These are phyloP conservation scores for Fistularia commersonii DNA, from an alignment of 2,797 vertebrate genomes.

Conservation along the genomic window DNA sequence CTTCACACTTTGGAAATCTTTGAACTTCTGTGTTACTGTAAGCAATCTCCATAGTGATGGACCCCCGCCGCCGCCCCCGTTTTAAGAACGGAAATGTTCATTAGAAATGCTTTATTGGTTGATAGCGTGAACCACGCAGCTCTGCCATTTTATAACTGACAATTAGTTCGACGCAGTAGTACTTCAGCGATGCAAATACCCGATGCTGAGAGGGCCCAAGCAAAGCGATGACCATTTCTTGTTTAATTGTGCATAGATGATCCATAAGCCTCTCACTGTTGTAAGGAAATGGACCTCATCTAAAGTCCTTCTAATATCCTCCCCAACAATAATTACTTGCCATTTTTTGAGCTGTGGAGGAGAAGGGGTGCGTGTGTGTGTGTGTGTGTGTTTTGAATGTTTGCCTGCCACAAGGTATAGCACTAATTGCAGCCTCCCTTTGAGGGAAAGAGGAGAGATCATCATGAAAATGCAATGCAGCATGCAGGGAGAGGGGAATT, in stretches of 20 bases:
- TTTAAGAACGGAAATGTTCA: too few relatives aligned
- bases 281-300: conserved; percentile 43
- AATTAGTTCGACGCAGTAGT: too few relatives aligned
- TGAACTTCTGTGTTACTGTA: too few relatives aligned
- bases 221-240: conserved; percentile 37
- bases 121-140: too few relatives aligned
- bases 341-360: conserved; percentile 33
- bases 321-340: conserved; percentile 47
- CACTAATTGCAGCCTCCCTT: conserved; percentile 46
- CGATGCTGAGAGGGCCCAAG: conserved; percentile 3
- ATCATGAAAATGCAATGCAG: conserved; percentile 34
- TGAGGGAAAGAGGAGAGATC: conserved; percentile 24
- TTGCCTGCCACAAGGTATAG: conserved; percentile 35
- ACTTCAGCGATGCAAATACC: background rate
- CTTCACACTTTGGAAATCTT: too few relatives aligned
- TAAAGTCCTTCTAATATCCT: conserved; percentile 46
- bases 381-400: conserved; percentile 5
- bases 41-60: too few relatives aligned
- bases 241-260: conserved; percentile 63
- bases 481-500: conserved; percentile 45
- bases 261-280: conserved; percentile 43
- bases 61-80: too few relatives aligned
- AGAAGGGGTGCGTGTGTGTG: background rate
- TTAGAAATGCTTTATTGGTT: too few relatives aligned
- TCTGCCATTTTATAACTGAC: too few relatives aligned